These are phyloP conservation scores for Podocnemis expansa DNA, from an alignment of 2,113 vertebrate genomes.

Conservation along the genomic window DNA sequence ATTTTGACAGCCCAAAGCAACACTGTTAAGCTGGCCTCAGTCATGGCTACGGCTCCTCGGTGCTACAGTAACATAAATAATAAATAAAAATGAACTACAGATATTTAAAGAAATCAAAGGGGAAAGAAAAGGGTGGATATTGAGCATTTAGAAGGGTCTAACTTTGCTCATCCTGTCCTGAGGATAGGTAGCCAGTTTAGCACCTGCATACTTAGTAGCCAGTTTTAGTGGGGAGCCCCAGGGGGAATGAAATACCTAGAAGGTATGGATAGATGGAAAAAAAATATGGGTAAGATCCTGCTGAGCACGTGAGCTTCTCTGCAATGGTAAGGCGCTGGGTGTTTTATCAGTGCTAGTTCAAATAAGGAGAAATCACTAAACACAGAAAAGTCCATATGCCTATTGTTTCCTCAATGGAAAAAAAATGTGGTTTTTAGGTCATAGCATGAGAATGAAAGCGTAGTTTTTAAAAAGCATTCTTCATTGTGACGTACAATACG, in stretches of 20 bases:
- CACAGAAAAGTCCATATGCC: conserved; percentile 10
- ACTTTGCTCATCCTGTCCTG: neutral
- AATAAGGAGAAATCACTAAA: neutral
- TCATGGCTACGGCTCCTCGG: neutral
- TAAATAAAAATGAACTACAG: neutral
- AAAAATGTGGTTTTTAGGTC: neutral
- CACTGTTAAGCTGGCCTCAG: neutral
- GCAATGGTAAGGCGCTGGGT: neutral
- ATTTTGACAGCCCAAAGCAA: neutral
- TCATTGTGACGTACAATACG: neutral
- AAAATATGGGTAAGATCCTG: neutral
- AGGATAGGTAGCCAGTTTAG: rapidly evolving
- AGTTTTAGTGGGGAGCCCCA: neutral
- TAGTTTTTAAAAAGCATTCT: neutral
- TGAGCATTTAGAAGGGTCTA: neutral
- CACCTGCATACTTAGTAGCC: neutral
- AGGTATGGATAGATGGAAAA: neutral
- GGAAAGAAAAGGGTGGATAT: neutral
- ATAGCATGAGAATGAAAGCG: neutral
- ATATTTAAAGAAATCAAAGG: neutral
- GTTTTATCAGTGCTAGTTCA: conserved; percentile 33
- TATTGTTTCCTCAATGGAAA: conserved; percentile 47
- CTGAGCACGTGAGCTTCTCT: conserved; percentile 29
- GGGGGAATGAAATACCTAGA: neutral
- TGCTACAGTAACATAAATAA: neutral